phyloP scores from a whole-genome alignment of 92 coral and sea anemone species.

The Ricordea florida region DNA sequence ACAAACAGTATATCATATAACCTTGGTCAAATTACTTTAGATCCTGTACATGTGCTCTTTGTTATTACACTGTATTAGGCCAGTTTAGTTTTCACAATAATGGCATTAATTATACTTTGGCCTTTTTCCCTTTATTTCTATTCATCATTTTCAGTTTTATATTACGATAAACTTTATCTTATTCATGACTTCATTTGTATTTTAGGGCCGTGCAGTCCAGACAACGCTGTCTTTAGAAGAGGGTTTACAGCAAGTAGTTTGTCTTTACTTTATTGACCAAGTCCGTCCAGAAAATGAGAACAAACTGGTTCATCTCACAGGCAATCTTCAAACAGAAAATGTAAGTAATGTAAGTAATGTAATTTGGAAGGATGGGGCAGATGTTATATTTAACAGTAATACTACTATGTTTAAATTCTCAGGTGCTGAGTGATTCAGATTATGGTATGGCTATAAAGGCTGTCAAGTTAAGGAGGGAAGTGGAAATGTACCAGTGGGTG shows the following conservation, averaged over 20 bases:
- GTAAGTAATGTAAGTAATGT: slow-evolving; percentile 38
- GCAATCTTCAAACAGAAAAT: slow-evolving; percentile 76
- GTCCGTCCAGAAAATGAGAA: slow-evolving; percentile 56
- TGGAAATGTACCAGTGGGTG: slow-evolving; percentile 98
- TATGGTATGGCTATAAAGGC: slow-evolving; percentile 90
- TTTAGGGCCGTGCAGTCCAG: slow-evolving; percentile 95
- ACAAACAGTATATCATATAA: no score
- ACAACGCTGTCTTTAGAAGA: slow-evolving; percentile 93
- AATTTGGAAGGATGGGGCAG: background rate
- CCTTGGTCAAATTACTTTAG: no score
- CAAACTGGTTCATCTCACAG: slow-evolving; percentile 80
- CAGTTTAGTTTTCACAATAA: no score
- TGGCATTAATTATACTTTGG: no score
- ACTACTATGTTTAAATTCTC: background rate
- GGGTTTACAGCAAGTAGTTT: slow-evolving; percentile 79
- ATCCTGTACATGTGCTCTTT: no score
- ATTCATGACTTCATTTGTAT: no score
- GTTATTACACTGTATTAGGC: no score
- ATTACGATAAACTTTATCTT: no score
- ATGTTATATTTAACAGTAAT: background rate
- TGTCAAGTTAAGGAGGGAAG: slow-evolving; percentile 82
- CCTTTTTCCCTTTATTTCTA: no score
- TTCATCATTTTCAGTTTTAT: no score
- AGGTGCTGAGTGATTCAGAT: slow-evolving; percentile 85
- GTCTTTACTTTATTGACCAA: slow-evolving; percentile 56